A percentile compares a stretch with the other conserved stretches of the same genome.
Conservation (phyloP, 2,888 invertebrate species). For the Theodoxus fluviatilis region DNA sequence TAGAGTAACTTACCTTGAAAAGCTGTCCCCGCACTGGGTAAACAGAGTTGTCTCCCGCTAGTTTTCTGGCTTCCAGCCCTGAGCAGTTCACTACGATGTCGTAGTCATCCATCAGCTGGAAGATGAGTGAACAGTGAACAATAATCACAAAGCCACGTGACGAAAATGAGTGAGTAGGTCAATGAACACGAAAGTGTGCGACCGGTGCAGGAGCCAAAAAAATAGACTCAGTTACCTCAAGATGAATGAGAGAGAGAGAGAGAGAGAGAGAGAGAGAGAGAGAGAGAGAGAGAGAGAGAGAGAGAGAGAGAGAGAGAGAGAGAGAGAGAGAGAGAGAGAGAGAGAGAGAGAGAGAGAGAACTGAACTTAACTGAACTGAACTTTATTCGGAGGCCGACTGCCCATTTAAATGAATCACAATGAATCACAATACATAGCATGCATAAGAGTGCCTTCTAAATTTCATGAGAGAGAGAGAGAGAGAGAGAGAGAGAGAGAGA, state of each 20-base stretch:
- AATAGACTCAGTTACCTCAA: background rate
- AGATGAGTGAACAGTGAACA: too few species aligned
- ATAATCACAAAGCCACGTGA: too few species aligned
- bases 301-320: conserved; percentile 2
- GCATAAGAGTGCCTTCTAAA: too few species aligned
- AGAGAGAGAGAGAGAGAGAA: background rate
- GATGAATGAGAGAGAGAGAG: background rate
- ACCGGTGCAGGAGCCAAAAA: too few species aligned
- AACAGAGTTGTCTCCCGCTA: conserved; percentile 63
- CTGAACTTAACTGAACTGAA: background rate
- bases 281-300: conserved; percentile 22
- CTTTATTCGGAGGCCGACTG: background rate
- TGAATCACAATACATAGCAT: too few species aligned
- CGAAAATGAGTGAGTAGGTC: too few species aligned
- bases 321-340: conserved; percentile 2
- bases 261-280: conserved; percentile 21
- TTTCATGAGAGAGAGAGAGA: conserved; percentile 22
- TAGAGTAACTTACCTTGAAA: conserved; percentile 32
- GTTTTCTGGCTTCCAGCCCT: conserved; percentile 62
- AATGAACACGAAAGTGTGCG: too few species aligned
- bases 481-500: conserved; percentile 17
- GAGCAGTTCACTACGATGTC: conserved; percentile 67
- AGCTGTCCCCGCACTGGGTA: conserved; percentile 65
- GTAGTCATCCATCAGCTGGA: conserved; percentile 62
- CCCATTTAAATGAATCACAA: too few species aligned